Evolutionary conservation across 2,888 invertebrate genomes (phyloP).

Genomic region (Caenorhabditis zanzibari): DNA sequence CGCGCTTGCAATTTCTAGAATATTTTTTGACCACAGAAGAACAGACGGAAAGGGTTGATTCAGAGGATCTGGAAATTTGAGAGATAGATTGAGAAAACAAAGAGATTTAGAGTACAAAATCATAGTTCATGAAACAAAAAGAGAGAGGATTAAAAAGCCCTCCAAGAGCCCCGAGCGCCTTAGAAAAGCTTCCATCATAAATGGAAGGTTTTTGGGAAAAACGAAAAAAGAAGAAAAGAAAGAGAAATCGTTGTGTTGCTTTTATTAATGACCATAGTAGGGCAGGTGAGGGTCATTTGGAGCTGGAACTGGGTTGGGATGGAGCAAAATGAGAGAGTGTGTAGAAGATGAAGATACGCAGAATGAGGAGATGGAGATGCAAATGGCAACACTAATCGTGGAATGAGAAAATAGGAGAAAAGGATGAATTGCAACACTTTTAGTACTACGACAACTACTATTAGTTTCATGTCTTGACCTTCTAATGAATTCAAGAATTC

Average conservation of each 20-base stretch:
- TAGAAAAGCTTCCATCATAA: conserved; percentile 39
- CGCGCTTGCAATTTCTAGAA: conserved; percentile 16
- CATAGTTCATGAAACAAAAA: conserved; percentile 60
- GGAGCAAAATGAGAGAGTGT: conserved; percentile 27
- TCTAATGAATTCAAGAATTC: conserved; percentile 22
- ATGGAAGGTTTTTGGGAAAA: conserved; percentile 33
- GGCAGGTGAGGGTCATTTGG: conserved; percentile 63
- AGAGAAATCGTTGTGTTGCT: conserved; percentile 37
- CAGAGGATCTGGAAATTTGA: conserved; percentile 39
- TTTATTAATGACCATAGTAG: conserved; percentile 65
- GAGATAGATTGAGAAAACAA: neutral
- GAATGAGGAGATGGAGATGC: conserved; percentile 22
- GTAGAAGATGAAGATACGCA: conserved; percentile 41
- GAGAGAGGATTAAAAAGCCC: conserved; percentile 50
- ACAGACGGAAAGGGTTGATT: conserved; percentile 26
- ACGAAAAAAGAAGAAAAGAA: neutral
- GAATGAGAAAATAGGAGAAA: conserved; percentile 29
- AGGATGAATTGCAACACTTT: conserved; percentile 46
- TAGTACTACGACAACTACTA: conserved; percentile 33
- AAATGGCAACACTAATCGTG: conserved; percentile 57
- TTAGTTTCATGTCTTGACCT: conserved; percentile 29
- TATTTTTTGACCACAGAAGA: conserved; percentile 54
- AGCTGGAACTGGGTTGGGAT: conserved; percentile 39
- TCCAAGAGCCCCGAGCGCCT: conserved; percentile 38
- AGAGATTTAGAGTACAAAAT: conserved; percentile 40